Percentiles rank a stretch among this genome's conserved stretches.
Evolutionary conservation across 1,140 invertebrate species (phyloP).

Genomic region (Drosophila biarmipes): DNA sequence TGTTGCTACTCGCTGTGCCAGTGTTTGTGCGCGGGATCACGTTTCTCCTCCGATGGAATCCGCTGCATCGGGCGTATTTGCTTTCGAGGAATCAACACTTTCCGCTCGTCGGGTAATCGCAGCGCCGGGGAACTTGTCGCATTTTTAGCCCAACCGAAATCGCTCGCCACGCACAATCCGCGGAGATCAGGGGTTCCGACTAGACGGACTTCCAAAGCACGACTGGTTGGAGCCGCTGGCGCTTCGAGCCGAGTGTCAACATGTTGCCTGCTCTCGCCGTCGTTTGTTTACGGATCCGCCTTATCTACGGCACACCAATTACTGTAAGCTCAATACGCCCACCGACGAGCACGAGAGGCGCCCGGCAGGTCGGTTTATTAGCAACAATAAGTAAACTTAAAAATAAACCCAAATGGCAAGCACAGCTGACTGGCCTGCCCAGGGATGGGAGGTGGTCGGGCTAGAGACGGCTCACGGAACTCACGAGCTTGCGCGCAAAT

Average conservation of each 20-base stretch:
- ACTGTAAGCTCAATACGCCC: constrained; percentile 38
- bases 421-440: constrained; percentile 29
- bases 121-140: constrained; percentile 9
- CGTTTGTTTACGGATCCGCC: constrained; percentile 42
- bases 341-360: constrained; percentile 18
- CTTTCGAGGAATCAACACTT: constrained; percentile 16
- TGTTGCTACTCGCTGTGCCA: constrained; percentile 10
- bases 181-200: constrained; percentile 5
- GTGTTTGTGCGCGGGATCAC: constrained; percentile 50
- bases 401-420: constrained; percentile 24
- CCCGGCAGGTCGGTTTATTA: constrained; percentile 23
- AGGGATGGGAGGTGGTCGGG: not conserved
- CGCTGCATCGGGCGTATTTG: constrained; percentile 12
- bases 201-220: constrained; percentile 9
- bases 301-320: constrained; percentile 49
- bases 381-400: constrained; percentile 34
- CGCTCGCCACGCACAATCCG: constrained; percentile 4
- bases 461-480: not conserved
- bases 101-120: not conserved
- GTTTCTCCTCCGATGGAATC: constrained; percentile 47
- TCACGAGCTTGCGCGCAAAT: not conserved
- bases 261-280: constrained; percentile 35
- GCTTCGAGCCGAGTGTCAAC: constrained; percentile 17
- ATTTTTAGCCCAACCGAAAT: constrained; percentile 7
- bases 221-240: constrained; percentile 21